phyloP scores from a whole-genome alignment of 2,888 invertebrate genomes.

The Dysmachus trigonus region DNA sequence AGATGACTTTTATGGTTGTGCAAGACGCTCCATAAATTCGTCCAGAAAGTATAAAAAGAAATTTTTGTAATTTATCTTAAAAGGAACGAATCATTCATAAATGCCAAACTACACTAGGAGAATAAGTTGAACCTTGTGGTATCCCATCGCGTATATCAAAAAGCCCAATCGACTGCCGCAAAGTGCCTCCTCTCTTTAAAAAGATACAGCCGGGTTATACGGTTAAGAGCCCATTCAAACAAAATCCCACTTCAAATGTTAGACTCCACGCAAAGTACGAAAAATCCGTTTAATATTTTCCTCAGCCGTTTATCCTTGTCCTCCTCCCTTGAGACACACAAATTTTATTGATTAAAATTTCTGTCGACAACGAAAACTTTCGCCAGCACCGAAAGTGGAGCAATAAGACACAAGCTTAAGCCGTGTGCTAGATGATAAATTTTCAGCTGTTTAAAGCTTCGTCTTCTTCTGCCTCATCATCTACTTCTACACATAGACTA shows the following conservation, averaged over 20 bases:
- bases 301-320: background rate
- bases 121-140: background rate
- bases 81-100: background rate
- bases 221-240: background rate
- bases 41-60: background rate
- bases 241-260: background rate
- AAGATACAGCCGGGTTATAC: background rate
- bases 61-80: background rate
- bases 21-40: background rate
- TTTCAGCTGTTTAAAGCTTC: slow-evolving; percentile 34
- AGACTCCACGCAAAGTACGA: background rate
- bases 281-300: background rate
- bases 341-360: slow-evolving; percentile 43
- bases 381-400: slow-evolving; percentile 29
- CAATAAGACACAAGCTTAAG: slow-evolving; percentile 43
- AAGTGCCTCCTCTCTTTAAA: background rate
- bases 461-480: background rate
- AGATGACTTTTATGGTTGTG: no score
- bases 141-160: background rate
- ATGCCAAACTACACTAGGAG: background rate
- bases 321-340: background rate
- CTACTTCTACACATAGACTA: background rate
- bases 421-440: slow-evolving; percentile 35
- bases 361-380: slow-evolving; percentile 9
- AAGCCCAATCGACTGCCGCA: background rate